These are phyloP conservation scores for Yponomeuta plumbellus DNA, from an alignment of 2,888 invertebrate genomes.

Conservation along the genomic window DNA sequence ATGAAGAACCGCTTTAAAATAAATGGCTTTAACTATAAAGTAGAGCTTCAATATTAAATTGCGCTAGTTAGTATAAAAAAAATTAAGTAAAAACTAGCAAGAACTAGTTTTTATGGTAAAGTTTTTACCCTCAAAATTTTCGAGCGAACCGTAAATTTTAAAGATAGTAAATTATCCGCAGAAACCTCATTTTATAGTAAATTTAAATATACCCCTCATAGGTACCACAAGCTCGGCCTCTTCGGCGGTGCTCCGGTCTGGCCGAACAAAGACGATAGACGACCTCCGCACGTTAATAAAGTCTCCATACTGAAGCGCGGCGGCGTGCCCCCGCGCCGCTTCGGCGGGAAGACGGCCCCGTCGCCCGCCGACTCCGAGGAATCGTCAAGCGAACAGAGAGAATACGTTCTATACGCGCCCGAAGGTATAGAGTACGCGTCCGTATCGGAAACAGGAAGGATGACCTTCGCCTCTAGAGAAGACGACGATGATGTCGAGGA, in stretches of 20 bases:
- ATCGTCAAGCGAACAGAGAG: constrained; percentile 74
- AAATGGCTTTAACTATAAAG: too few relatives aligned
- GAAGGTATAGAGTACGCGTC: constrained; percentile 77
- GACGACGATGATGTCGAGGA: constrained; percentile 58
- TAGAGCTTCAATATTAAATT: too few relatives aligned
- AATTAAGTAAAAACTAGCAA: too few relatives aligned
- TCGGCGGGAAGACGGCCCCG: constrained; percentile 47
- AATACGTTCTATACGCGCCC: constrained; percentile 79
- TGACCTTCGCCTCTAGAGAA: constrained; percentile 40
- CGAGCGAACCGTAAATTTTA: too few relatives aligned
- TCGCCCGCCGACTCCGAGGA: constrained; percentile 14
- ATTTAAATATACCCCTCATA: too few relatives aligned
- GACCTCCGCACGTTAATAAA: constrained; percentile 57
- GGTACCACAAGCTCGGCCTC: constrained; percentile 77
- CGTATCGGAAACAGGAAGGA: constrained; percentile 66
- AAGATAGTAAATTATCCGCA: too few relatives aligned
- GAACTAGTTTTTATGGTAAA: too few relatives aligned
- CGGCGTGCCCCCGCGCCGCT: constrained; percentile 77
- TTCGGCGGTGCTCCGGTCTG: constrained; percentile 82
- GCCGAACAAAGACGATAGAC: constrained; percentile 61
- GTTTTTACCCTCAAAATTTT: too few relatives aligned
- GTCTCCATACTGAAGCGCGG: constrained; percentile 77
- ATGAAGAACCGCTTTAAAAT: too few relatives aligned
- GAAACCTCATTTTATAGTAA: too few relatives aligned
- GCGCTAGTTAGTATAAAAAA: too few relatives aligned